Conservation (phyloP, 2,113 vertebrate species). For the Nesospiza acunhae region DNA sequence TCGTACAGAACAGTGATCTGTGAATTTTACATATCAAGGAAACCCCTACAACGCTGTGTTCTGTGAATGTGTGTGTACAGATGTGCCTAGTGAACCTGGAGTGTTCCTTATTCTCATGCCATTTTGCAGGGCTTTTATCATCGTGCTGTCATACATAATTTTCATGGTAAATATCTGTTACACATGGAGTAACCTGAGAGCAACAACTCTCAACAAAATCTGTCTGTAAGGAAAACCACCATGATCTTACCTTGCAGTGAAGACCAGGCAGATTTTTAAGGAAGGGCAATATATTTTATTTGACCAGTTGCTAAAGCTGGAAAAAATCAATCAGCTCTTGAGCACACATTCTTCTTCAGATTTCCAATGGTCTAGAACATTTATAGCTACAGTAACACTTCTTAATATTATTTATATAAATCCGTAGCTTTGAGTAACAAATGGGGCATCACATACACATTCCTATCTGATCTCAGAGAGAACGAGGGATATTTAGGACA, state of each 20-base stretch:
- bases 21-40: not conserved
- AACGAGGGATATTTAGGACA: not conserved
- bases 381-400: not conserved
- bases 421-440: not conserved
- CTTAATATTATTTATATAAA: not conserved
- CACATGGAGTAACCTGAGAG: not conserved
- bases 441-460: not conserved
- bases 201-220: not conserved
- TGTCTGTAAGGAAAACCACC: not conserved
- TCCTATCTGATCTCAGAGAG: not conserved
- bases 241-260: not conserved
- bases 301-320: not conserved
- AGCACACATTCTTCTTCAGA: accelerated
- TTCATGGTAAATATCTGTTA: not conserved
- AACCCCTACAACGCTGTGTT: accelerated
- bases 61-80: not conserved
- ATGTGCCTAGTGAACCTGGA: not conserved
- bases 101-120: not conserved
- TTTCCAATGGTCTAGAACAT: not conserved
- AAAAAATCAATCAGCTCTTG: not conserved
- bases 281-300: not conserved
- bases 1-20: accelerated
- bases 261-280: not conserved
- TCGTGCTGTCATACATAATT: not conserved
- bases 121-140: not conserved